Percentiles rank a stretch among this genome's conserved stretches.
Evolutionary conservation across 2,888 invertebrate species (phyloP).

Genomic region (Argynnis bischoffii): DNA sequence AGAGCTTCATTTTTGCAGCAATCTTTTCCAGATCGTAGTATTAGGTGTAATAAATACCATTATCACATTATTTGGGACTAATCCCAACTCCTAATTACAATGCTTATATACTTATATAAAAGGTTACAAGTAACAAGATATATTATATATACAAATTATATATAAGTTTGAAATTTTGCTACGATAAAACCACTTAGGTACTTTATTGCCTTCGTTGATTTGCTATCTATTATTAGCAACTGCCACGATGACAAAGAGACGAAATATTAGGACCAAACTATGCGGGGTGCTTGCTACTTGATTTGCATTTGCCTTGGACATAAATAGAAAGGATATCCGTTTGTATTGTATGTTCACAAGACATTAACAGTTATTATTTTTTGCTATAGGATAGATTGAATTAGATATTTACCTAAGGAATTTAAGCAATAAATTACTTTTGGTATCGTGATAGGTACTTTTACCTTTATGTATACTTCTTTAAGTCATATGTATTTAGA

Average conservation of each 20-base stretch:
- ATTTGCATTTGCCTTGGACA: slow-evolving; percentile 73
- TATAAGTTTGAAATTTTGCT: neutral
- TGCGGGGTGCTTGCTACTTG: slow-evolving; percentile 51
- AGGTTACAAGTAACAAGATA: neutral
- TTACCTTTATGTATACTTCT: too few species aligned
- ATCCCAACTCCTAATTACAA: neutral
- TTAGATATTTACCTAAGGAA: neutral
- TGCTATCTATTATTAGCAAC: slow-evolving; percentile 33
- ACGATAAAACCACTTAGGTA: neutral
- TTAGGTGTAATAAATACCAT: too few species aligned
- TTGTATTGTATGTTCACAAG: slow-evolving; percentile 51
- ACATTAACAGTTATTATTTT: slow-evolving; percentile 21
- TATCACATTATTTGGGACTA: too few species aligned
- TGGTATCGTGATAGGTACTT: too few species aligned
- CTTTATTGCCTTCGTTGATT: slow-evolving; percentile 13
- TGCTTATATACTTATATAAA: neutral
- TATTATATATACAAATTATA: neutral
- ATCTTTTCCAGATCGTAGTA: too few species aligned
- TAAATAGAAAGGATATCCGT: slow-evolving; percentile 79
- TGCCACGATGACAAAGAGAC: slow-evolving; percentile 56
- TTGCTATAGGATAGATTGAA: neutral
- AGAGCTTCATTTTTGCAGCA: too few species aligned
- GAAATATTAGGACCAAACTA: slow-evolving; percentile 57
- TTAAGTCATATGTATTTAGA: neutral
- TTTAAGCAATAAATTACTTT: neutral